These are phyloP conservation scores for Mellilla xanthometata DNA, from an alignment of 2,888 invertebrate genomes.

Conservation along the genomic window DNA sequence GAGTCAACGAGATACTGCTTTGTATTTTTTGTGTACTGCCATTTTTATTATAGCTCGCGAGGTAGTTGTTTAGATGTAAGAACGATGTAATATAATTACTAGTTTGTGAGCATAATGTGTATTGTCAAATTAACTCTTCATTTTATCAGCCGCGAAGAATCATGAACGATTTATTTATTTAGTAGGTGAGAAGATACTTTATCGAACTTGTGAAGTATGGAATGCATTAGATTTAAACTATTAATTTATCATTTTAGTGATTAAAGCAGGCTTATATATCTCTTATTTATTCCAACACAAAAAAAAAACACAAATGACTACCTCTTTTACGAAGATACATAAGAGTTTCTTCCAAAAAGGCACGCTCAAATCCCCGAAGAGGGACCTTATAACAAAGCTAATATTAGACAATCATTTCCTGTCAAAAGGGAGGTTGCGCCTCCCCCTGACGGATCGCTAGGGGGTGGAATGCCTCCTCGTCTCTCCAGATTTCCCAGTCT, in stretches of 20 bases:
- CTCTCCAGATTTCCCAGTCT: conserved; percentile 73
- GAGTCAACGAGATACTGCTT: conserved; percentile 38
- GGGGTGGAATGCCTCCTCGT: conserved; percentile 67
- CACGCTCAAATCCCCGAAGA: conserved; percentile 66
- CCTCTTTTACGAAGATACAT: conserved; percentile 41
- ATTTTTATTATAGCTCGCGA: conserved; percentile 28
- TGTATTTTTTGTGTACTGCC: conserved; percentile 30
- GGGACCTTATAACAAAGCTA: conserved; percentile 80
- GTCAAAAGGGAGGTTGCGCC: conserved; percentile 72
- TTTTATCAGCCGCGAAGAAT: conserved; percentile 19
- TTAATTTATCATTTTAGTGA: too few relatives aligned
- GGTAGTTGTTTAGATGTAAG: conserved; percentile 34
- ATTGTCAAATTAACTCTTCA: conserved; percentile 31
- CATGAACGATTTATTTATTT: conserved; percentile 1
- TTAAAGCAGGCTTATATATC: too few relatives aligned
- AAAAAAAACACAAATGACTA: conserved; percentile 32
- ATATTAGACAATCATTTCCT: conserved; percentile 83
- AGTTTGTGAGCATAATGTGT: conserved; percentile 9
- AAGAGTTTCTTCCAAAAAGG: conserved; percentile 49
- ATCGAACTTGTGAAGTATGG: too few relatives aligned
- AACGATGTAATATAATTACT: conserved; percentile 34
- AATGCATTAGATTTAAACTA: too few relatives aligned
- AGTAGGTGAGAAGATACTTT: too few relatives aligned
- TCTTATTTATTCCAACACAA: too few relatives aligned
- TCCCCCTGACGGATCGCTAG: conserved; percentile 50